Base-by-base conservation (phyloP, 2,113 vertebrate species). In the Pelecanus crispus region DNA sequence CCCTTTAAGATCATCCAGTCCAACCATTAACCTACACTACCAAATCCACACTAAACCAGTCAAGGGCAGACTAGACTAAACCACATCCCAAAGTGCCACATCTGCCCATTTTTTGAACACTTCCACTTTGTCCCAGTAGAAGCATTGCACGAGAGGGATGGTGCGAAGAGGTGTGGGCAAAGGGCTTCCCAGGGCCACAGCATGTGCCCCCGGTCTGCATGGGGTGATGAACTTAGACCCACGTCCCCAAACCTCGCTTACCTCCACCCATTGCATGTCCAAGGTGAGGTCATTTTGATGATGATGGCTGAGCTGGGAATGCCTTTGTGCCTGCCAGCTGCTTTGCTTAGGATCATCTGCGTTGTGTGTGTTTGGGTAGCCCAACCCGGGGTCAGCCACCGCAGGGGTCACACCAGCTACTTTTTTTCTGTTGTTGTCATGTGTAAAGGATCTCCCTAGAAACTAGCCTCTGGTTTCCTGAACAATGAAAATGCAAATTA, bases 401-500 rank as follows among this genome's bases (percentile, higher is more conserved):
- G 0, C 2, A 1, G 40, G 3, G 38, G 34, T 72, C 45, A 9
- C 58, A 13, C 49, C 26, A 17, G 6, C 32, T 16, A 0, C 59
- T 80, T 88, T 15, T 45, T 55, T 49, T 45, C 62, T 92, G 49
- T 56, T 87, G 34, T 17, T 2, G 5, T 19, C 31, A 42, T 9
- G 1, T 50, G 88, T 38, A 12, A 40, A 93, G 72, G 47, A 74
- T 87, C 72, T 92, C 77, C 89, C 81, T 94, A 77, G 91, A 70
- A 97, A 88, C 86, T 79, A 20, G 38, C 90, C 82, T 70, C 79
- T 90, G 28, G 79, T 92, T 91, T 74, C 80, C 59, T 3, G 28
- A 88, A 88, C 86, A 89, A 93, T 78, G 80, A 29, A 74, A 90
- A 93, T 86, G 90, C 88, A 94, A 90, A 90, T 92, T 5, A 34